Evolutionary conservation across 2,888 invertebrate species (phyloP), one percentile per base, ranked within the genome.

Genomic region (Sarcophaga caerulescens): DNA sequence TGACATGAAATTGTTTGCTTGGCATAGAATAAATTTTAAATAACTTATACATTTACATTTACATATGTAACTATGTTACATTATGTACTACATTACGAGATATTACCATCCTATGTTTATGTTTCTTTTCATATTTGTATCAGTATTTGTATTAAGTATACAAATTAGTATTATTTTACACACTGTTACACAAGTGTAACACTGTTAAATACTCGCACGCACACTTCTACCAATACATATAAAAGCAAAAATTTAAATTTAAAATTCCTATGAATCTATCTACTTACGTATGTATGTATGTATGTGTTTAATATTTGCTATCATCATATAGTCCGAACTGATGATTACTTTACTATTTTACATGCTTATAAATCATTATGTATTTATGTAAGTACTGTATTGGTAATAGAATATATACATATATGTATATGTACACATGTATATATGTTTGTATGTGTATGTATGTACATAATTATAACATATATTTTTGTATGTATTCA

Each of bases 121-220:
- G 19, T 60, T 71, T 60, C 4, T 60, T 23, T 71, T 44, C 19
- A 44, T 11, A 4, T n/a, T 35, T 35, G 35, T 35, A 35, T 35
- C 35, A 35, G 10, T 35, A 35, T 35, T 10, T 2, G 35, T 60
- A n/a, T 21, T 63, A 4, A 44, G 35, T 17, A 12, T 62, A 62
- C 25, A 47, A 69, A 70, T 69, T 70, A 59, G 60, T 62, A 62
- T 25, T 70, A 71, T 57, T 65, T 74, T 57, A 63, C 45, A 62
- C 21, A 52, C 10, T 21, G 59, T 47, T 35, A 69, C 44, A 69
- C 44, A 66, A 35, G 10, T 35, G 35, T 35, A 35, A 35, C 35
- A 35, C 35, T 35, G n/a, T 35, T 35, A 35, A 35, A 35, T 35
- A 35, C 35, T 35, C 35, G 1, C 35, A 35, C 6, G 1, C 35